Evolutionary conservation across 2,797 vertebrate genomes (phyloP).

Genomic region (Sarcophilus harrisii): DNA sequence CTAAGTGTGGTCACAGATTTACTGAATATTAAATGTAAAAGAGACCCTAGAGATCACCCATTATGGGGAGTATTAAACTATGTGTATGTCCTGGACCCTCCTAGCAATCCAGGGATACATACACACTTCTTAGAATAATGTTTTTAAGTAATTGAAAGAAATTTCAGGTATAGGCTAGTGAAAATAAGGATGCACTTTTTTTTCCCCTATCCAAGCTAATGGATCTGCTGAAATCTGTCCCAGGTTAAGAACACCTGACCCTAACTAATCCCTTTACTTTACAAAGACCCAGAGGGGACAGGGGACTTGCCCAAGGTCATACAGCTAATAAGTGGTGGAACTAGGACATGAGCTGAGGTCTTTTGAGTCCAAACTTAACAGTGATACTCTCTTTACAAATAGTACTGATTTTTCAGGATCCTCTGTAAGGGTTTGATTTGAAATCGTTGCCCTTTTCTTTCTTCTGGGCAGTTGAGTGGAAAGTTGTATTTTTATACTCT

Average conservation of each 20-base stretch:
- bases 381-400: not conserved
- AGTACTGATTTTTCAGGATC: not conserved
- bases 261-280: not conserved
- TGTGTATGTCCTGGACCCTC: not conserved
- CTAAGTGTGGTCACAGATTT: not conserved
- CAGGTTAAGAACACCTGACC: not conserved
- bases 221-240: not conserved
- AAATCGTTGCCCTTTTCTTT: not conserved
- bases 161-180: not conserved
- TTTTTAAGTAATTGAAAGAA: not conserved
- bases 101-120: not conserved
- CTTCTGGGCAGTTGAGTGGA: not conserved
- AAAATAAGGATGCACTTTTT: not conserved
- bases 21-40: not conserved
- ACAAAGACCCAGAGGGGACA: not conserved
- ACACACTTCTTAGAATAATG: not conserved
- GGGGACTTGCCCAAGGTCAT: not conserved
- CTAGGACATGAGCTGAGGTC: not conserved
- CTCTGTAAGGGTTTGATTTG: conserved; percentile 5
- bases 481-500: not conserved
- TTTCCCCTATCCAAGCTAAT: not conserved
- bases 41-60: not conserved
- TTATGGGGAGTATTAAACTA: not conserved
- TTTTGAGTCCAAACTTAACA: not conserved
- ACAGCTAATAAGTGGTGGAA: not conserved